phyloP scores from a whole-genome alignment of 2,888 invertebrate genomes.

The Synergus gifuensis region DNA sequence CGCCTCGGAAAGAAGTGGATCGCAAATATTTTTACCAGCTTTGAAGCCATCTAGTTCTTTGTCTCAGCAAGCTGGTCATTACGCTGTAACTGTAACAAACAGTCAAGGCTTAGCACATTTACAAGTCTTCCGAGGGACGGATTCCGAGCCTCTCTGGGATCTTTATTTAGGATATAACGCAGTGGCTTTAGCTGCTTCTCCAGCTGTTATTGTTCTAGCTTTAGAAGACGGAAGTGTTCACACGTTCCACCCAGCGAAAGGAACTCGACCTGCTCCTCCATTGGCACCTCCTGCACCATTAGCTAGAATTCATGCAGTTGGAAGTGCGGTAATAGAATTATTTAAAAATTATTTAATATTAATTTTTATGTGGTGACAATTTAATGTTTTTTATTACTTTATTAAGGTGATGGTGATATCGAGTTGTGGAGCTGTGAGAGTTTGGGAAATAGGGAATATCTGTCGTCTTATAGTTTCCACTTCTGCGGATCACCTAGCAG shows the following conservation, averaged over 20 bases:
- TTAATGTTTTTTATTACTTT: conserved; percentile 23
- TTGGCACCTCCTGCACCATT: conserved; percentile 74
- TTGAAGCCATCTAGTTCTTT: conserved; percentile 70
- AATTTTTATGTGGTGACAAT: neutral
- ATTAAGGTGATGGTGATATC: conserved; percentile 75
- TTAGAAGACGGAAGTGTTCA: conserved; percentile 73
- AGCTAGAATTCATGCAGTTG: conserved; percentile 73
- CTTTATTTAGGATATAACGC: conserved; percentile 73
- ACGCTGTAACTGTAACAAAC: conserved; percentile 73
- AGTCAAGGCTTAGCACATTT: conserved; percentile 72
- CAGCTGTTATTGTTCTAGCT: conserved; percentile 72
- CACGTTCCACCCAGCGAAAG: conserved; percentile 73
- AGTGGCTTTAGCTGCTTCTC: conserved; percentile 74
- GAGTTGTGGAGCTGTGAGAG: conserved; percentile 74
- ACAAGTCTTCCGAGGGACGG: conserved; percentile 74
- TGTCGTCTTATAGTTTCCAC: conserved; percentile 74
- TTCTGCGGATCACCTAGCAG: conserved; percentile 73
- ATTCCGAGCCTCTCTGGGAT: conserved; percentile 73
- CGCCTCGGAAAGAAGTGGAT: conserved; percentile 65
- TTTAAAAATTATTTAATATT: too few species aligned
- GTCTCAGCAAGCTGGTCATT: conserved; percentile 74
- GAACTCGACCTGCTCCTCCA: conserved; percentile 72
- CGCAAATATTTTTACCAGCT: conserved; percentile 68
- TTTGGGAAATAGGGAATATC: conserved; percentile 74
- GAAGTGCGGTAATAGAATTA: conserved; percentile 66